Percentiles rank a stretch among this genome's conserved stretches.
Evolutionary conservation across 2,888 invertebrate genomes (phyloP).

Genomic region (Balanococcus diminutus): DNA sequence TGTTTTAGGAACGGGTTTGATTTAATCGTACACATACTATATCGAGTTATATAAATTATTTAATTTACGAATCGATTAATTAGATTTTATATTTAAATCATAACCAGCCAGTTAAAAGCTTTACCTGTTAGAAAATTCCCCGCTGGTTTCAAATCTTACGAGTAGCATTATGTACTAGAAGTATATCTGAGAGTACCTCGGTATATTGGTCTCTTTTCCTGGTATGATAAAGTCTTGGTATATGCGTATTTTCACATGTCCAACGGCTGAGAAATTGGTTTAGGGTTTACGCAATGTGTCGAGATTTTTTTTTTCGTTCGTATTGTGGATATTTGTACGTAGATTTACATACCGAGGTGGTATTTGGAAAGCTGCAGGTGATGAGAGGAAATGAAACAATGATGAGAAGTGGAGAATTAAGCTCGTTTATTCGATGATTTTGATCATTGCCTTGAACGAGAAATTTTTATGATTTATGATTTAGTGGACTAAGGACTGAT

Average conservation of each 20-base stretch:
- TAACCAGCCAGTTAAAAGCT: neutral
- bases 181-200: neutral
- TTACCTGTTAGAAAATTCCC: neutral
- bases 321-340: neutral
- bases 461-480: neutral
- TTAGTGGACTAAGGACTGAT: too few relatives aligned
- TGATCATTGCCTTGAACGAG: neutral
- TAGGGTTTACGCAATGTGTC: neutral
- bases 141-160: neutral
- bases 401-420: constrained; percentile 17
- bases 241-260: constrained; percentile 9
- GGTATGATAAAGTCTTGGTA: neutral
- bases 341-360: neutral
- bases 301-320: neutral
- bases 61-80: constrained; percentile 18
- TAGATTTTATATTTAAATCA: constrained; percentile 17
- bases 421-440: neutral
- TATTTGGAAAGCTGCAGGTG: neutral
- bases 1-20: neutral
- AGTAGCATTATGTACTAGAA: neutral
- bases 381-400: neutral
- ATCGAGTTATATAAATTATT: constrained; percentile 6
- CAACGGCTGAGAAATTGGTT: constrained; percentile 24
- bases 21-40: neutral
- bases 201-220: neutral